Evolutionary conservation across 2,797 vertebrate species (phyloP).

Genomic region (Microctenopoma lineatum): DNA sequence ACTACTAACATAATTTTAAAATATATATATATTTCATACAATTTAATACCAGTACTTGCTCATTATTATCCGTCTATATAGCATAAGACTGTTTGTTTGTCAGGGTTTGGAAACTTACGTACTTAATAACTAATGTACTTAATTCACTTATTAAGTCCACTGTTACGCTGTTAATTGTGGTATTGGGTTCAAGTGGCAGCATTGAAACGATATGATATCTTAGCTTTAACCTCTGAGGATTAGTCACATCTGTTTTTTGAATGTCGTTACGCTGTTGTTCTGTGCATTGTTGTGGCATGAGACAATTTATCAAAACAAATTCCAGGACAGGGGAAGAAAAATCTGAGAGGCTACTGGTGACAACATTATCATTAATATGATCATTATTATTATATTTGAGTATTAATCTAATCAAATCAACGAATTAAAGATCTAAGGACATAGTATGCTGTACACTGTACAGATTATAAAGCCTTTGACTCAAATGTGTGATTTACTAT

Average conservation of each 20-base stretch:
- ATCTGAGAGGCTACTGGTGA: neutral
- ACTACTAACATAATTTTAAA: too few relatives aligned
- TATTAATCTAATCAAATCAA: neutral
- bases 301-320: slow-evolving; percentile 21
- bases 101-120: slow-evolving; percentile 11
- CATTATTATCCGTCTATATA: slow-evolving; percentile 35
- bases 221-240: slow-evolving; percentile 38
- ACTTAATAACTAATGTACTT: slow-evolving; percentile 46
- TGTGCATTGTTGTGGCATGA: slow-evolving; percentile 9
- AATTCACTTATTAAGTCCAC: slow-evolving; percentile 24
- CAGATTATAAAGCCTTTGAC: too few relatives aligned
- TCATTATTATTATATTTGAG: too few relatives aligned
- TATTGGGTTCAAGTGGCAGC: too few relatives aligned
- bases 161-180: too few relatives aligned
- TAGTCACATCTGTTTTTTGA: slow-evolving; percentile 14
- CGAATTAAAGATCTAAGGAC: neutral
- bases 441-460: too few relatives aligned
- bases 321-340: slow-evolving; percentile 10
- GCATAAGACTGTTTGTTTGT: slow-evolving; percentile 42
- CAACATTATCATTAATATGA: neutral
- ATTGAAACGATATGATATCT: neutral
- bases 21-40: too few relatives aligned
- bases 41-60: too few relatives aligned
- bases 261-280: neutral
- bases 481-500: too few relatives aligned